Evolutionary conservation across 2,113 vertebrate species (phyloP).

Genomic region (Thryonomys swinderianus): DNA sequence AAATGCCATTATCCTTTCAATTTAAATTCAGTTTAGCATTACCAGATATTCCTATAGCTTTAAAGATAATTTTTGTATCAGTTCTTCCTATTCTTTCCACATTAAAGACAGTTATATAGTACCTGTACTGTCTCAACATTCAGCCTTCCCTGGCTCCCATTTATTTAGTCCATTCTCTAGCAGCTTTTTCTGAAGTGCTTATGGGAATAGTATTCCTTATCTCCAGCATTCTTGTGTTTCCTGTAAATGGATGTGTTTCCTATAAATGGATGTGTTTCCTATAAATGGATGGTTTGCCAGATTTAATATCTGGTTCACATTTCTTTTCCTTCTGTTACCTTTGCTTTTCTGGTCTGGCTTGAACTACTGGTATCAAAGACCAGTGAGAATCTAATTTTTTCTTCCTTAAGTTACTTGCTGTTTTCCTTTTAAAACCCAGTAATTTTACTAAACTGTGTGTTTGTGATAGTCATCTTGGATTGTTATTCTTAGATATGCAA

Average conservation of each 20-base stretch:
- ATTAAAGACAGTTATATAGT: neutral
- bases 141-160: neutral
- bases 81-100: neutral
- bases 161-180: neutral
- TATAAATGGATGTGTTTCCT: neutral
- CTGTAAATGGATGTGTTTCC: neutral
- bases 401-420: neutral
- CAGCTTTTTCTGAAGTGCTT: neutral
- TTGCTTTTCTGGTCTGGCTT: neutral
- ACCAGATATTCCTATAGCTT: neutral
- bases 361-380: neutral
- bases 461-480: neutral
- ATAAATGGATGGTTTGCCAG: neutral
- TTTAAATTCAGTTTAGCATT: neutral
- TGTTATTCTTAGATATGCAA: neutral
- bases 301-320: neutral
- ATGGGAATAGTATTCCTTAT: neutral
- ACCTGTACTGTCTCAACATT: neutral
- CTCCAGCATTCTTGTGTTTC: neutral
- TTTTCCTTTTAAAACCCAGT: constrained; percentile 9
- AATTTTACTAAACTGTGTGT: neutral
- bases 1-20: neutral
- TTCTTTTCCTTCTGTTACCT: neutral
- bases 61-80: neutral
- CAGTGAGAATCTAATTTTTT: neutral